Evolutionary conservation across 1,140 invertebrate genomes (phyloP).

Genomic region (Akabosia matsudoensis): DNA sequence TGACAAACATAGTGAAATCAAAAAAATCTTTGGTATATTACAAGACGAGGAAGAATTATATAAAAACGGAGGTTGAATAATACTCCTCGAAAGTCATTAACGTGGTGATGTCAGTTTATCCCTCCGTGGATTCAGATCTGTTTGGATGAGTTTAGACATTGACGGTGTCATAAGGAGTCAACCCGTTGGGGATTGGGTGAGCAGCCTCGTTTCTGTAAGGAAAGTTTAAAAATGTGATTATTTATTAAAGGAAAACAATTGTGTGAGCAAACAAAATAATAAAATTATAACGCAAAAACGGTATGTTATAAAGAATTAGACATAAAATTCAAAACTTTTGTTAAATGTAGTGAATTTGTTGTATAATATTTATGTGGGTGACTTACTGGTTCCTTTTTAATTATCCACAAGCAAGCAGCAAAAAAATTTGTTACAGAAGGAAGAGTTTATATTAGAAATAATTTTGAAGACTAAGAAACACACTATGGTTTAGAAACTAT

Average conservation of each 20-base stretch:
- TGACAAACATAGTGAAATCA: background rate
- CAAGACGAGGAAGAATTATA: background rate
- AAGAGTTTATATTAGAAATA: background rate
- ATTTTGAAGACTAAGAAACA: too few species aligned
- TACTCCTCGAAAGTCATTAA: background rate
- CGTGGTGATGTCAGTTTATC: background rate
- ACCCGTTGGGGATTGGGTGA: conserved; percentile 56
- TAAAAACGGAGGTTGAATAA: too few species aligned
- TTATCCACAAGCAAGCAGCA: background rate
- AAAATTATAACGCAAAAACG: too few species aligned
- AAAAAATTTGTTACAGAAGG: background rate
- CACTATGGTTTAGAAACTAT: too few species aligned
- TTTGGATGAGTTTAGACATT: conserved; percentile 70
- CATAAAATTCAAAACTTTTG: background rate
- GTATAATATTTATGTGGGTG: background rate
- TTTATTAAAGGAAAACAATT: too few species aligned
- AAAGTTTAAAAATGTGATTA: too few species aligned
- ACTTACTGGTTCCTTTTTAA: conserved; percentile 7
- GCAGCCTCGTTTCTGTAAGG: conserved; percentile 44
- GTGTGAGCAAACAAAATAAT: background rate
- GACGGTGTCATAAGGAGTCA: conserved; percentile 95
- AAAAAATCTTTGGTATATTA: conserved; percentile 24
- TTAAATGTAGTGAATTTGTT: background rate
- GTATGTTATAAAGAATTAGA: background rate
- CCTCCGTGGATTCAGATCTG: background rate